Conservation (phyloP, 1,140 invertebrate genomes). For the Platyscapa corneri region DNA sequence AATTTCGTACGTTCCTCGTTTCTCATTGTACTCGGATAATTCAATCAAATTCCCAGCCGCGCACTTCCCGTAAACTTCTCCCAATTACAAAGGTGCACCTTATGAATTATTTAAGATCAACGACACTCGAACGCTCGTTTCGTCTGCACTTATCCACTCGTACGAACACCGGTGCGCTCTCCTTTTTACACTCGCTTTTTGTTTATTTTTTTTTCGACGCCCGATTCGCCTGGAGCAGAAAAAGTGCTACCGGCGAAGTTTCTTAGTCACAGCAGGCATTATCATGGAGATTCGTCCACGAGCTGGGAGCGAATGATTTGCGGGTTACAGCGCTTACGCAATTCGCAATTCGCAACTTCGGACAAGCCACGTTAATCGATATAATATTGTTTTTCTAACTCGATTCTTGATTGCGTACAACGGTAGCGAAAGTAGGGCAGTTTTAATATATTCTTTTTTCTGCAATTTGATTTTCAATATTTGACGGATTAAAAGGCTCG, state of each 20-base stretch:
- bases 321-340: constrained; percentile 18
- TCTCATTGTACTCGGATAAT: no score
- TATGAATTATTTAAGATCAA: constrained; percentile 41
- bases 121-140: constrained; percentile 6
- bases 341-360: neutral
- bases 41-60: no score
- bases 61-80: neutral
- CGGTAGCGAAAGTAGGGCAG: constrained; percentile 6
- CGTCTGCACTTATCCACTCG: neutral
- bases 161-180: no score
- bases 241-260: neutral
- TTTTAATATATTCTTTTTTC: neutral
- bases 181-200: neutral
- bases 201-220: neutral
- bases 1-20: no score
- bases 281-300: neutral
- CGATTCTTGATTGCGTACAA: constrained; percentile 8
- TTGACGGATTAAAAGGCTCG: neutral
- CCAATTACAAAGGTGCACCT: neutral
- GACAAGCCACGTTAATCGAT: neutral
- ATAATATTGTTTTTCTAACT: constrained; percentile 21
- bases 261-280: neutral
- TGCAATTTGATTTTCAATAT: neutral
- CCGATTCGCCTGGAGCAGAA: neutral
- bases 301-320: neutral